These are phyloP conservation scores for Brachylomia viminalis DNA, from an alignment of 2,888 invertebrate species.

Conservation along the genomic window DNA sequence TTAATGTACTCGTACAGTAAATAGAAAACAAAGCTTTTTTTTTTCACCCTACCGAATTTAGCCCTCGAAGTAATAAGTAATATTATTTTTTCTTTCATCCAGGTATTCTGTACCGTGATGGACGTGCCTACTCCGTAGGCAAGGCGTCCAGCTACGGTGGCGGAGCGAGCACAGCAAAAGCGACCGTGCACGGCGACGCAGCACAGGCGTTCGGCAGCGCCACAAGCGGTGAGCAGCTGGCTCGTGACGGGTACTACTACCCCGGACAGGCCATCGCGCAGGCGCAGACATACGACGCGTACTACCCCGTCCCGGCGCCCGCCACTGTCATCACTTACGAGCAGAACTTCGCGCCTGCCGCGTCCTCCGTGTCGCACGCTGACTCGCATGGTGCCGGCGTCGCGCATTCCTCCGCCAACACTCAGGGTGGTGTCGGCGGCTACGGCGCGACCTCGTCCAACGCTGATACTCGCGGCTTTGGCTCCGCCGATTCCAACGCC, in stretches of 20 bases:
- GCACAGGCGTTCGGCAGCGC: conserved; percentile 66
- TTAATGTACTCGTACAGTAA: no score
- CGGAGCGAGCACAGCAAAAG: conserved; percentile 76
- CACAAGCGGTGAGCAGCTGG: conserved; percentile 60
- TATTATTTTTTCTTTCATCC: conserved; percentile 35
- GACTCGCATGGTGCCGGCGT: conserved; percentile 75
- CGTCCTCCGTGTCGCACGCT: conserved; percentile 75
- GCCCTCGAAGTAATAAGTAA: background rate
- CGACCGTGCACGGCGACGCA: conserved; percentile 72
- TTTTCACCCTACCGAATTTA: background rate
- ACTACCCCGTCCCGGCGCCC: conserved; percentile 80
- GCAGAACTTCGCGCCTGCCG: conserved; percentile 77
- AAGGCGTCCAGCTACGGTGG: conserved; percentile 77
- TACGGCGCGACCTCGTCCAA: conserved; percentile 79
- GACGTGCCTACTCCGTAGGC: conserved; percentile 80
- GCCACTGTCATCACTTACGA: conserved; percentile 82
- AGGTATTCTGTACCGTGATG: conserved; percentile 82
- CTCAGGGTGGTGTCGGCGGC: conserved; percentile 71
- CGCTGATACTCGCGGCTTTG: conserved; percentile 76
- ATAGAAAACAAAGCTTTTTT: background rate
- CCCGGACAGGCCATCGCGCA: conserved; percentile 76
- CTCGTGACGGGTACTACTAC: conserved; percentile 74
- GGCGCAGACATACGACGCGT: conserved; percentile 68
- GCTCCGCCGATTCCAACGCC: conserved; percentile 81
- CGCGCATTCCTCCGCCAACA: conserved; percentile 80